These are phyloP conservation scores for Passer domesticus DNA, from an alignment of 2,113 vertebrate species.

Conservation along the genomic window DNA sequence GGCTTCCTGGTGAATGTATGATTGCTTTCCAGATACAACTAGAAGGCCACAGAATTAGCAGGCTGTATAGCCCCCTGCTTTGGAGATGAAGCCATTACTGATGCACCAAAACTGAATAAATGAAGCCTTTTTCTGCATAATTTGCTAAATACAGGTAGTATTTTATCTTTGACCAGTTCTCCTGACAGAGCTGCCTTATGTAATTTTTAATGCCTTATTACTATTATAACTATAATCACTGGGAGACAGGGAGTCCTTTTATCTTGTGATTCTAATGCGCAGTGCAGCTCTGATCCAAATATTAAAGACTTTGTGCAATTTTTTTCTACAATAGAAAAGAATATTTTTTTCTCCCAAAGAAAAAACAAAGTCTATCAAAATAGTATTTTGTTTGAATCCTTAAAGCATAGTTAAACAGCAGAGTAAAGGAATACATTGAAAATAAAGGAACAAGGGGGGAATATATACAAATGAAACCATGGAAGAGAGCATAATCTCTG, in stretches of 20 bases:
- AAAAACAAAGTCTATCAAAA: not conserved
- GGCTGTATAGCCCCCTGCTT: not conserved
- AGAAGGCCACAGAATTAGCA: not conserved
- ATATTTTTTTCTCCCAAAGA: not conserved
- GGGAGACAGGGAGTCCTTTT: not conserved
- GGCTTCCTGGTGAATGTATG: not conserved
- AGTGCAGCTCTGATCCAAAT: not conserved
- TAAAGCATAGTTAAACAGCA: not conserved
- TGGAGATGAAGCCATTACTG: not conserved
- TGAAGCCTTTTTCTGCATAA: not conserved
- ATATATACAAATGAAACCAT: not conserved
- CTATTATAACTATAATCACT: not conserved
- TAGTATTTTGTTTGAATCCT: not conserved
- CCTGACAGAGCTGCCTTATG: not conserved
- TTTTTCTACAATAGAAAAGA: not conserved
- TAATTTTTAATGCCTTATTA: not conserved
- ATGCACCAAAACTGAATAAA: not conserved
- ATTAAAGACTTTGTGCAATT: not conserved
- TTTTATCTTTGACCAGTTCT: not conserved
- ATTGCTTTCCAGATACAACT: not conserved
- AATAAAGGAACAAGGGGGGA: not conserved
- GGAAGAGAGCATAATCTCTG: not conserved
- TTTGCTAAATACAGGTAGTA: not conserved
- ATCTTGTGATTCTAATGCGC: not conserved
- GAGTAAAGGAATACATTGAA: not conserved